Evolutionary conservation across 2,888 invertebrate genomes (phyloP), one percentile per base, ranked within the genome.

Genomic region (Catocala fraxini): DNA sequence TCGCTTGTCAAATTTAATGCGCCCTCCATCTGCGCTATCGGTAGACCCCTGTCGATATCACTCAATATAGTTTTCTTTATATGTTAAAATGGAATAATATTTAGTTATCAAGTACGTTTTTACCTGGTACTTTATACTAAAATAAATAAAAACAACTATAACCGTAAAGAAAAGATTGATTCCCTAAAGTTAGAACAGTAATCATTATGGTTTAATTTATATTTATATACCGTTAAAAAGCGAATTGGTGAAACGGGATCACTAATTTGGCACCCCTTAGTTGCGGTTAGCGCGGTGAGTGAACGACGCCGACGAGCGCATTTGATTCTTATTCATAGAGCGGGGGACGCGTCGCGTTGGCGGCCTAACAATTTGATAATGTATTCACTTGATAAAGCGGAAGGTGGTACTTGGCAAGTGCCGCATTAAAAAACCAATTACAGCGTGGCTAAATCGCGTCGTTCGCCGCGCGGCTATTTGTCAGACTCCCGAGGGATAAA

Each of bases 371-470:
- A 93, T 92, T 94, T 94, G 93, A 93, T 94, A 94, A 94, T 93
- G 91, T 93, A 94, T 94, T 93, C 94, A 92, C 93, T 94, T 91
- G 91, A 93, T 94, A 93, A 90, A 91, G 91, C 89, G 91, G 90
- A 92, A 92, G 93, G 89, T 89, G 90, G 91, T 93, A 93, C 92
- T 92, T 90, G 87, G 90, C 92, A 88, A 88, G 87, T 87, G 82
- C 87, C 87, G 92, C 89, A 93, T 93, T 94, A 94, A 94, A 94
- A 94, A 94, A 93, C 93, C 94, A 94, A 94, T 94, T 94, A 94
- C 91, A 91, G 88, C 88, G 91, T 90, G 86, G 89, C 94, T 91
- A 93, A 94, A 93, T 90, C 91, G 88, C 86, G 82, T 81, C 71
- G 60, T 48, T 55, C 88, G 84, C 84, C 87, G 89, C 89, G 80